Conservation (phyloP, 2,888 invertebrate species). For the Coleophora deauratella region DNA sequence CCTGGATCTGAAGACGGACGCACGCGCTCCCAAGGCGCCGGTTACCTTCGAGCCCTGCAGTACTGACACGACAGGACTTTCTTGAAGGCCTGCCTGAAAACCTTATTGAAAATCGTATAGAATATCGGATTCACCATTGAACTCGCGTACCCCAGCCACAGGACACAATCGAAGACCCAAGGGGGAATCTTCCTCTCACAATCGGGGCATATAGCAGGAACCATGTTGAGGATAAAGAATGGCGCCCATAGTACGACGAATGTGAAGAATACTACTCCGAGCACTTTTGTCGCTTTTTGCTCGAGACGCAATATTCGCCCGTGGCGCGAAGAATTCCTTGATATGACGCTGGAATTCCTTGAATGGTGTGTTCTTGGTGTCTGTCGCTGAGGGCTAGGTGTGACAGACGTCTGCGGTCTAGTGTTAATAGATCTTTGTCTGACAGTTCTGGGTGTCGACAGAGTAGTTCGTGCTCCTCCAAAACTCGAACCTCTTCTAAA, state of each 20-base stretch:
- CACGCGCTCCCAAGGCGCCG: conserved; percentile 68
- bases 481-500: conserved; percentile 81
- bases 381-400: conserved; percentile 56
- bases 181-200: conserved; percentile 84
- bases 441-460: conserved; percentile 69
- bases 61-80: conserved; percentile 88
- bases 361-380: conserved; percentile 82
- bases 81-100: conserved; percentile 92
- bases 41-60: conserved; percentile 67
- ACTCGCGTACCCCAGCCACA: conserved; percentile 95
- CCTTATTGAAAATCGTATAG: conserved; percentile 96
- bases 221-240: conserved; percentile 91
- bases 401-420: conserved; percentile 43
- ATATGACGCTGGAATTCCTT: conserved; percentile 86
- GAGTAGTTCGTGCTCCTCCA: conserved; percentile 76
- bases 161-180: conserved; percentile 89
- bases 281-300: conserved; percentile 96
- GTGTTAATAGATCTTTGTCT: conserved; percentile 48
- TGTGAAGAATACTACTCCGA: conserved; percentile 95
- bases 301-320: conserved; percentile 90
- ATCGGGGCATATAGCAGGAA: conserved; percentile 86
- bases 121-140: conserved; percentile 97
- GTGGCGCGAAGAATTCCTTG: conserved; percentile 86
- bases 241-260: conserved; percentile 97
- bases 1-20: conserved; percentile 64